Conservation (phyloP, 2,113 vertebrate genomes). For the Pungitius pungitius region DNA sequence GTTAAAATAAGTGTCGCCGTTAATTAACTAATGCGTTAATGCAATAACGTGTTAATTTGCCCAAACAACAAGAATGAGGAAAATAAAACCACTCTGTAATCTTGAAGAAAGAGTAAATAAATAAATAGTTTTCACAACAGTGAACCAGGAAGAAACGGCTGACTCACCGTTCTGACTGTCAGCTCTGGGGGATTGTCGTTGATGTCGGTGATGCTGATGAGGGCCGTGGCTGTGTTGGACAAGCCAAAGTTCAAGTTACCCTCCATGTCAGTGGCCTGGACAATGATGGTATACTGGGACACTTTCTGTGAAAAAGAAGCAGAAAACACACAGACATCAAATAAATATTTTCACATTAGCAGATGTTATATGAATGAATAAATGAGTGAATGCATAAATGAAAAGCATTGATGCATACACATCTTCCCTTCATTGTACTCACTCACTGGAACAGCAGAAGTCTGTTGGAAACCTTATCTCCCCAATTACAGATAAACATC, state of each 20-base stretch:
- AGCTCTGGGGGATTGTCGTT: constrained; percentile 97
- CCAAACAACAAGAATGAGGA: neutral
- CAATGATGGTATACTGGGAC: constrained; percentile 93
- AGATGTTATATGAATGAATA: neutral
- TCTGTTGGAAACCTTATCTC: constrained; percentile 15
- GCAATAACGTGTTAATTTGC: no score
- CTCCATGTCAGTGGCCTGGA: constrained; percentile 98
- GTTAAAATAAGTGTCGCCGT: no score
- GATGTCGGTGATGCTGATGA: constrained; percentile 93
- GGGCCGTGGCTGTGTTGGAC: constrained; percentile 95
- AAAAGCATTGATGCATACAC: neutral
- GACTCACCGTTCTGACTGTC: constrained; percentile 90
- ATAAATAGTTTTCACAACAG: neutral
- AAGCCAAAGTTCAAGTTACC: constrained; percentile 96
- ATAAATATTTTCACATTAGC: constrained; percentile 8
- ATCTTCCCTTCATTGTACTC: neutral
- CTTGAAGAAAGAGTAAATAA: neutral
- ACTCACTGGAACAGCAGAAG: constrained; percentile 13
- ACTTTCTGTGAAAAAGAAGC: constrained; percentile 87
- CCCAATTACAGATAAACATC: constrained; percentile 13
- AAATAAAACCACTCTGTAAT: neutral
- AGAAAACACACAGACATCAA: constrained; percentile 14
- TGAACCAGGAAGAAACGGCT: neutral
- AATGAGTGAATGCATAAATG: constrained; percentile 9
- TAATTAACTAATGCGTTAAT: no score